Evolutionary conservation across 2,888 invertebrate species (phyloP).

Genomic region (Diplazon laetatorius): DNA sequence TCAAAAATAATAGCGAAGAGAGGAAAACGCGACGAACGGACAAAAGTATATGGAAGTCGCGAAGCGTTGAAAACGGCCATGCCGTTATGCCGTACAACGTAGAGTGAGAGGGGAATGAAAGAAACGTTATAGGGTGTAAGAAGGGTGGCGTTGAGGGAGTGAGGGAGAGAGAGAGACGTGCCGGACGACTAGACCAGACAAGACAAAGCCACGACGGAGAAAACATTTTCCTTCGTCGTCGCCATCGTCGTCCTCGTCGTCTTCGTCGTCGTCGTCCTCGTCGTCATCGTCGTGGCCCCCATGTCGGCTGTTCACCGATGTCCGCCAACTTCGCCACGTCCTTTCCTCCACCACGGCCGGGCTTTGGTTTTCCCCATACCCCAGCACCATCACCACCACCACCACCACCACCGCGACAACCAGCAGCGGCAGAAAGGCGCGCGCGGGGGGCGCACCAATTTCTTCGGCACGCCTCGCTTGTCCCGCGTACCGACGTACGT

Average conservation of each 20-base stretch:
- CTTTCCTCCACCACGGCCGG: conserved; percentile 66
- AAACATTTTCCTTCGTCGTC: conserved; percentile 40
- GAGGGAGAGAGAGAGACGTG: conserved; percentile 7
- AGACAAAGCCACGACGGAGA: conserved; percentile 49
- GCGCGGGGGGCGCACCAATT: conserved; percentile 59
- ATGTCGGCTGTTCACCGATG: conserved; percentile 49
- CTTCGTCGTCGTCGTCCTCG: too few relatives aligned
- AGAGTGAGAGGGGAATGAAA: conserved; percentile 33
- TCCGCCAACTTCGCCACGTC: conserved; percentile 67
- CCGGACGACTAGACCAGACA: conserved; percentile 35
- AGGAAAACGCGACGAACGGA: conserved; percentile 24
- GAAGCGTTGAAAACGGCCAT: background rate
- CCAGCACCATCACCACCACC: too few relatives aligned
- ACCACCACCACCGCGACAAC: too few relatives aligned
- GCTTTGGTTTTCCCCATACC: conserved; percentile 71
- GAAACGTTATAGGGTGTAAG: too few relatives aligned
- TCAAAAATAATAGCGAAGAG: conserved; percentile 55
- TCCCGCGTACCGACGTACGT: conserved; percentile 44
- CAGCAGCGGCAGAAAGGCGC: conserved; percentile 29
- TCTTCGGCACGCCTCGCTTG: conserved; percentile 66
- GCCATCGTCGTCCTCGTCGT: conserved; percentile 12
- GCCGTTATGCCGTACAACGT: conserved; percentile 10
- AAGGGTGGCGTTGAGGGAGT: conserved; percentile 20
- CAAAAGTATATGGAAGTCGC: conserved; percentile 35
- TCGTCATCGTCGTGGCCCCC: background rate